Evolutionary conservation across 2,888 invertebrate genomes (phyloP), one percentile per base, ranked within the genome.

Genomic region (Volucella inanis): DNA sequence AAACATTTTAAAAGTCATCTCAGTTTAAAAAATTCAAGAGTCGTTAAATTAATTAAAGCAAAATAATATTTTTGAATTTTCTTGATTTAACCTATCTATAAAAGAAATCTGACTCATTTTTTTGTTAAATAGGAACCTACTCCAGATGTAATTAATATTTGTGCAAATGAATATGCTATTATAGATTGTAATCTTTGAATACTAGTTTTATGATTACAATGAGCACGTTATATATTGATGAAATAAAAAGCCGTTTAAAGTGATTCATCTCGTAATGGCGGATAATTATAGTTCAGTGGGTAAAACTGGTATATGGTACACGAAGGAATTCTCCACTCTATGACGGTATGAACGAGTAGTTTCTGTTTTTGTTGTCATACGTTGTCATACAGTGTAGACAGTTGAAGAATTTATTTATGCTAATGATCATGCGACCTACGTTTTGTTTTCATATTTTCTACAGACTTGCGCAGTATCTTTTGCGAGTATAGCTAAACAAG

Each of bases 401-500:
- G 39, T 39, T 11, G 14, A 22, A 49, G 45, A 64, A 64, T 55
- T 74, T 31, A 74, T 55, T 74, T 77, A 77, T 77, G 77, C 70
- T 62, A 77, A 77, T 62, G 61, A 43, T 38, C 47, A 2, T 39
- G 54, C 77, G 47, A 54, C 77, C 68, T 77, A 68, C 77, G 68
- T 49, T 14, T 49, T 41, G 39, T 41, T 43, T 47, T 75, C 38
- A 38, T 62, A 3, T 68, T 14, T 50, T 18, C 10, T 49, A n/a
- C 45, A 45, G 11, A 3, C 9, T 45, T 68, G 55, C 3, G 15
- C n/a, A 8, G 68, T 61, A 57, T 67, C 45, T 38, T 52, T 67
- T 52, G 38, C 22, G 41, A 22, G 55, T 39, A 45, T 39, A 39
- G 52, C 45, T 59, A 39, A 12, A 31, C 31, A 31, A 31, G 31